Evolutionary conservation across 2,888 invertebrate species (phyloP), one percentile per base, ranked within the genome.

Genomic region (Ischnus inquisitorius): DNA sequence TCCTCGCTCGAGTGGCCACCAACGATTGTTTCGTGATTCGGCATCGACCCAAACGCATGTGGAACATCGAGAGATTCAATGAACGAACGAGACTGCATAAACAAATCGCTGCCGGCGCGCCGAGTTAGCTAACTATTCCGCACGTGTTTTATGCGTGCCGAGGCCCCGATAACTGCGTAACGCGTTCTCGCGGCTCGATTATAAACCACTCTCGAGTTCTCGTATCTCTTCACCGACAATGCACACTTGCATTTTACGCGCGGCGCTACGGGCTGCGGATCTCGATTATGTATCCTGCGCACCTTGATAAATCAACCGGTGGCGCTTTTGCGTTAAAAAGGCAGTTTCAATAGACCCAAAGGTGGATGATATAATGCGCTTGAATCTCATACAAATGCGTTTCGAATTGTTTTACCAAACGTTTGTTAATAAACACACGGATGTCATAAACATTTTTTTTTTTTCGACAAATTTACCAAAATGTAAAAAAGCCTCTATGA

Each of bases 91-190:
- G 16, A 12, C 34, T 41, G n/a, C n/a, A 60, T 41, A 43, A 41
- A 60, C 46, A 46, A 34, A 46, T 34, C 14, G 22, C 14, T n/a
- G 57, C 19, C 16, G 72, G 16, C 12, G 10, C 62, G 19, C 3
- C 25, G 69, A 57, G 60, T 43, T 14, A 14, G 12, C 60, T 4
- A 74, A 69, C 69, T 62, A 62, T 77, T 48, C 46, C 74, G 46
- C 39, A 43, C 43, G 54, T 51, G 43, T 78, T 82, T 74, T 78
- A 65, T 62, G 51, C 72, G 62, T 34, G 19, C 60, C 28, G 60
- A 60, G 48, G 51, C 12, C 12, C 62, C 25, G 77, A 82, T 82
- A 72, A 68, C 78, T 82, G 67, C 60, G 39, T 34, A 43, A 74
- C 62, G 51, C 48, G 72, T 60, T 72, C 43, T 25, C 60, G 34